Conservation (phyloP, 37 sponge, comb jelly and placozoan genomes). For the Agelas oroides region DNA sequence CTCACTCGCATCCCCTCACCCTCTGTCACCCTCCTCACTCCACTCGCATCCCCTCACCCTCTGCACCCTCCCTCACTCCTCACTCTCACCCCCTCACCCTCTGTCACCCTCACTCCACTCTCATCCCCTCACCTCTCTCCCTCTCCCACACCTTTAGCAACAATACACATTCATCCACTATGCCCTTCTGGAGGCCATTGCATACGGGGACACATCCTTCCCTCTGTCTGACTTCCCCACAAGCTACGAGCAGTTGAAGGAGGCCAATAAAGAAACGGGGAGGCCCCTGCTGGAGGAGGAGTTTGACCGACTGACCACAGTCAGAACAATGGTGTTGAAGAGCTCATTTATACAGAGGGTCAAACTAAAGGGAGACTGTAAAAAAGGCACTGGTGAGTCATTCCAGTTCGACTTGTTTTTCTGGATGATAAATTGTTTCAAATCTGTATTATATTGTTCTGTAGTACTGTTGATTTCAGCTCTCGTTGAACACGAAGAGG, state of each 20-base stretch:
- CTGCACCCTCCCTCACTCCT: too few relatives aligned
- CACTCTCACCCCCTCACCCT: too few relatives aligned
- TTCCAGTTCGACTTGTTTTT: conserved; percentile 27
- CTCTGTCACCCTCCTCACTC: too few relatives aligned
- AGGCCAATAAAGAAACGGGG: not conserved
- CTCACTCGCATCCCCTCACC: too few relatives aligned
- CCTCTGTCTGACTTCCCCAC: conserved; percentile 18
- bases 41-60: too few relatives aligned
- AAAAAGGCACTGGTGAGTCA: not conserved
- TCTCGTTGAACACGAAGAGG: too few relatives aligned
- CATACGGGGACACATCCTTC: conserved; percentile 68
- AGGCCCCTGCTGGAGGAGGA: conserved; percentile 26
- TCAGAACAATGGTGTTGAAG: conserved; percentile 57
- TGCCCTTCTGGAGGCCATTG: conserved; percentile 80
- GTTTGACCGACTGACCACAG: conserved; percentile 31
- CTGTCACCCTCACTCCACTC: too few relatives aligned
- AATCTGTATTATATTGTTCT: too few relatives aligned
- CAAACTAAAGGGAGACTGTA: conserved; percentile 6
- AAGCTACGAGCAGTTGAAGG: conserved; percentile 7
- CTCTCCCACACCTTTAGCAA: conserved; percentile 1
- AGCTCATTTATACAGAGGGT: conserved; percentile 43
- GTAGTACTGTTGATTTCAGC: too few relatives aligned
- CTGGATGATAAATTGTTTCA: too few relatives aligned
- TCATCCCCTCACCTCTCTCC: not conserved
- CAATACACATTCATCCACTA: conserved; percentile 87